A percentile compares a stretch with the other conserved stretches of the same genome.
Evolutionary conservation across 2,797 vertebrate species (phyloP).

Genomic region (Microctenopoma lineatum): DNA sequence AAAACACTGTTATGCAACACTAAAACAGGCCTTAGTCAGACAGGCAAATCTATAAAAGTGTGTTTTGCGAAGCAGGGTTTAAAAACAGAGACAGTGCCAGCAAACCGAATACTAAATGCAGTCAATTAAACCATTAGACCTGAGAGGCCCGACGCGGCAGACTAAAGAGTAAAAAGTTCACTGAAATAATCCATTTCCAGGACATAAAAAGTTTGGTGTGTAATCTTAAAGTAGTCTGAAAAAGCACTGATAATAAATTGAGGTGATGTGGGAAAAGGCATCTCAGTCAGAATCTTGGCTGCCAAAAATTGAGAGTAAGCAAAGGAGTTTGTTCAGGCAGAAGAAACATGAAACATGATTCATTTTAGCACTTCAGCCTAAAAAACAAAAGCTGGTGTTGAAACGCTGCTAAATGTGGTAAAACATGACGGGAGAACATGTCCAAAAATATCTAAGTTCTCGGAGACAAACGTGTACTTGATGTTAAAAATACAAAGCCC

Average conservation of each 20-base stretch:
- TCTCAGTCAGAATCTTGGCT: conserved; percentile 3
- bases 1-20: conserved; percentile 21
- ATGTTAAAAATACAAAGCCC: neutral
- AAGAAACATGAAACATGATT: neutral
- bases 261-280: conserved; percentile 5
- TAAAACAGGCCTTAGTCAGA: conserved; percentile 31
- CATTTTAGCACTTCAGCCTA: neutral
- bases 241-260: conserved; percentile 1
- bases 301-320: neutral
- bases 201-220: conserved; percentile 4
- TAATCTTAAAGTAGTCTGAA: conserved; percentile 22
- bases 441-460: neutral
- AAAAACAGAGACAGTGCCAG: conserved; percentile 6
- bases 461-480: neutral
- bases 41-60: conserved; percentile 15
- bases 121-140: neutral
- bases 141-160: conserved; percentile 8
- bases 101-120: conserved; percentile 13
- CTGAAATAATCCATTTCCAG: conserved; percentile 17
- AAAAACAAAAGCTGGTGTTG: neutral
- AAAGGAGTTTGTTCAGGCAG: neutral
- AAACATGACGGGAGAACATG: conserved; percentile 1
- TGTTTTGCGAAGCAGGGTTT: conserved; percentile 10
- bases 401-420: neutral
- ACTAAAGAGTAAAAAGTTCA: conserved; percentile 11